Base-by-base conservation (phyloP, 2,888 invertebrate species). In the Phyllotreta cruciferae region DNA sequence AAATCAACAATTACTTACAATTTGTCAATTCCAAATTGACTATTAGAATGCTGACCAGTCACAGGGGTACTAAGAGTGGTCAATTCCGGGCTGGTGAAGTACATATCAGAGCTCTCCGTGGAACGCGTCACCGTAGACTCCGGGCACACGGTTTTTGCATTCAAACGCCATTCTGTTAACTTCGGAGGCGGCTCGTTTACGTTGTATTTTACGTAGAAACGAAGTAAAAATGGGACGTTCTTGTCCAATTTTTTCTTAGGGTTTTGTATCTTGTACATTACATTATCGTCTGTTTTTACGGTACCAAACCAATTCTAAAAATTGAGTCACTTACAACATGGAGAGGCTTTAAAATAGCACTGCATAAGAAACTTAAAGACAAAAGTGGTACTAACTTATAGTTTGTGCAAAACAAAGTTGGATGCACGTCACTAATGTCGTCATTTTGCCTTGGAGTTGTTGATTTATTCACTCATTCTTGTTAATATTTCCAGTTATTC, bases 161-260 rank as follows among this genome's bases (percentile, higher is more conserved):
- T 88, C 35, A 88, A 76, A 41, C 70, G 64, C 34, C 74, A 66
- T 6, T 57, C 60, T 1, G 66, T 53, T 6, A 76, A 36, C 47
- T 64, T 57, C 3, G 82, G 83, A 0, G 87, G 87, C 0, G 82
- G 78, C 45, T 82, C 81, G 50, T 79, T 83, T 1, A 82, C 80
- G 70, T 85, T 84, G 77, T 85, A 87, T 64, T 85, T 85, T 0
- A 87, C 84, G 77, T 86, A 87, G 78, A 88, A 86, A 3, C 86
- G 78, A 9, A 87, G 82, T 0, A 83, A 79, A 1, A 83, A 78
- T 0, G 86, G 84, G 0, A 84, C 83, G 0, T 86, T 86, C 0
- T 87, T 83, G 55, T 81, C 81, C 11, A 88, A 80, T 69, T 83
- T 83, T 80, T 85, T 83, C 41, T 84, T 84, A 0, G 84, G 83